A percentile compares a stretch with the other conserved stretches of the same genome.
These are phyloP conservation scores for Ptychodera flava DNA, from an alignment of 35 echinoderm and acorn worm genomes.

Conservation along the genomic window DNA sequence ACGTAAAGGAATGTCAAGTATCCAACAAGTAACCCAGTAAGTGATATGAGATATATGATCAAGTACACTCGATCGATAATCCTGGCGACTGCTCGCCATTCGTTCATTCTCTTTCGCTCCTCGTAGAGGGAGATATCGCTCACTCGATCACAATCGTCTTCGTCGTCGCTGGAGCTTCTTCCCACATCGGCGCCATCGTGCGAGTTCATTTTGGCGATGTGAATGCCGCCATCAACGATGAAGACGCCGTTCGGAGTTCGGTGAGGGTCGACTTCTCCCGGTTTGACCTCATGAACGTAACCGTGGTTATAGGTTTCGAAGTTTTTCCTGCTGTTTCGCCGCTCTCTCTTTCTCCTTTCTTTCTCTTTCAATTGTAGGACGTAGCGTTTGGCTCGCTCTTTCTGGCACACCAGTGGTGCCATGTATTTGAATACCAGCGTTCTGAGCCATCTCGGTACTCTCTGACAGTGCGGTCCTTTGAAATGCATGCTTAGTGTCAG, in stretches of 20 bases:
- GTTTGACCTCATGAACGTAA: not conserved
- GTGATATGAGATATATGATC: not conserved
- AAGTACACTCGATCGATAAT: not conserved
- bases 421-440: not conserved
- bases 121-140: not conserved
- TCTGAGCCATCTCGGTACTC: not conserved
- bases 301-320: not conserved
- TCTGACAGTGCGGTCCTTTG: not conserved
- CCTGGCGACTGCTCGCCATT: not conserved
- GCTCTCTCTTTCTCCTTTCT: not conserved
- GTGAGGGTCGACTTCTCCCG: not conserved
- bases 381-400: not conserved
- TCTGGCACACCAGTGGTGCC: not conserved
- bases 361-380: not conserved
- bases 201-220: not conserved
- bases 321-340: not conserved
- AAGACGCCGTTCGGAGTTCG: not conserved
- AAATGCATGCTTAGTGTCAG: not conserved
- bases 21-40: not conserved
- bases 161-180: not conserved
- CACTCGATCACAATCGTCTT: not conserved
- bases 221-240: not conserved
- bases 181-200: not conserved
- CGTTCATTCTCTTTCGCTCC: not conserved
- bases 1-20: not conserved